A percentile compares a stretch with the other conserved stretches of the same genome.
These are phyloP conservation scores for Arenicola marina DNA, from an alignment of 2,888 invertebrate species.

Conservation along the genomic window DNA sequence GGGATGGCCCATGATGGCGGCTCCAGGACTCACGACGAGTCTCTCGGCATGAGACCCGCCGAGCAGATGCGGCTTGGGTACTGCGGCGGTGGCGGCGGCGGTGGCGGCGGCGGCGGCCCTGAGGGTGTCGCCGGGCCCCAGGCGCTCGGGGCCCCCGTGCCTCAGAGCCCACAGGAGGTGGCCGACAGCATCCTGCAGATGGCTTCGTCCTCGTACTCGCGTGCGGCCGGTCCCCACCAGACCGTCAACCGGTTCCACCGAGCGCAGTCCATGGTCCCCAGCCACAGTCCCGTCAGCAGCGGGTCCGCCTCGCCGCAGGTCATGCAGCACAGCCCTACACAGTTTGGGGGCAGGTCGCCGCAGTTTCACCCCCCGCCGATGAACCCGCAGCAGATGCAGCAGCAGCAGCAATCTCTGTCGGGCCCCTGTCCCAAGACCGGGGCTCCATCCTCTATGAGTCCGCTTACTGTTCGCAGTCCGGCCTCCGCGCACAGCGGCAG, in stretches of 20 bases:
- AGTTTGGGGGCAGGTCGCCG: background rate
- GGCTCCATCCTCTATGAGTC: conserved; percentile 42
- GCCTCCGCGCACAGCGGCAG: conserved; percentile 48
- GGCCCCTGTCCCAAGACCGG: background rate
- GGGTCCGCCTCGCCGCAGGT: background rate
- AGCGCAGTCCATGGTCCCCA: background rate
- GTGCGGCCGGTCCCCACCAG: background rate
- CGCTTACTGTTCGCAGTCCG: conserved; percentile 42
- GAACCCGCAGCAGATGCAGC: conserved; percentile 12
- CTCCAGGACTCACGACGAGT: too few species aligned
- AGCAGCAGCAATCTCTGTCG: conserved; percentile 12
- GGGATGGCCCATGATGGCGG: too few species aligned
- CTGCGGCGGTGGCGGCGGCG: too few species aligned
- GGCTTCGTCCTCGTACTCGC: conserved; percentile 45
- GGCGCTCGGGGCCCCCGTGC: conserved; percentile 14
- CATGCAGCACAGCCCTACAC: background rate
- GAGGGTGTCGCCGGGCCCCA: background rate
- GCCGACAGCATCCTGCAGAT: conserved; percentile 58
- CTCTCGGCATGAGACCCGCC: too few species aligned
- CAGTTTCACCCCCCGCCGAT: background rate
- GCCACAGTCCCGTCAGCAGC: background rate
- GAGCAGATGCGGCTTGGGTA: too few species aligned
- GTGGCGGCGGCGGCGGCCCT: too few species aligned
- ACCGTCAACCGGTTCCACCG: background rate
- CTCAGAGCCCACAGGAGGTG: conserved; percentile 53